These are phyloP conservation scores for Galleria mellonella DNA, from an alignment of 1,140 invertebrate genomes.

Conservation along the genomic window DNA sequence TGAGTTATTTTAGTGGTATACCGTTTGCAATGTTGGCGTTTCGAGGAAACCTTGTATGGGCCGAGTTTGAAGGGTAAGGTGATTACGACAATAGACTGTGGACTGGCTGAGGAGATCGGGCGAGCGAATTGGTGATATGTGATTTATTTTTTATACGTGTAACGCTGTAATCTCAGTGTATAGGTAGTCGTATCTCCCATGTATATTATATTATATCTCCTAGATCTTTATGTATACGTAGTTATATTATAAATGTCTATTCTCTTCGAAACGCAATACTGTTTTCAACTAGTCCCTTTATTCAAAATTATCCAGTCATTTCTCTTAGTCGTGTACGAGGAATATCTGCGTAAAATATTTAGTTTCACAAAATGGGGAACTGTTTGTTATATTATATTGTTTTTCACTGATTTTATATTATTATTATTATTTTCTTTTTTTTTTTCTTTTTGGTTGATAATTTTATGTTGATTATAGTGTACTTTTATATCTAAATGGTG, in stretches of 20 bases:
- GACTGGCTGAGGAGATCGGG: constrained; percentile 4
- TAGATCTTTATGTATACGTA: constrained; percentile 44
- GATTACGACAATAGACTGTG: constrained; percentile 21
- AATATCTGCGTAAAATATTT: not conserved
- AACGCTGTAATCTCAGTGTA: constrained; percentile 55
- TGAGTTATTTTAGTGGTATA: constrained; percentile 44
- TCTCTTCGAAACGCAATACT: constrained; percentile 49
- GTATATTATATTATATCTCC: constrained; percentile 38
- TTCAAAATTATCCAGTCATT: constrained; percentile 53
- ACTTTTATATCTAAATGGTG: constrained; percentile 65
- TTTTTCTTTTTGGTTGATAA: constrained; percentile 63
- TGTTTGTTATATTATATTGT: constrained; percentile 58
- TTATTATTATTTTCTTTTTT: too few species aligned
- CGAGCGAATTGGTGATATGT: constrained; percentile 42
- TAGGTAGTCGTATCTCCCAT: constrained; percentile 44
- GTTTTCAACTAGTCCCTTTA: constrained; percentile 55
- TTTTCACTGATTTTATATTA: constrained; percentile 41
- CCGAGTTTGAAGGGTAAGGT: constrained; percentile 22
- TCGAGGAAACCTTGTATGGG: constrained; percentile 19
- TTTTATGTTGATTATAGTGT: constrained; percentile 61
- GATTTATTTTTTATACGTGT: constrained; percentile 63
- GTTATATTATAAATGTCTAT: constrained; percentile 37
- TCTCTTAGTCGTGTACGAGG: constrained; percentile 18
- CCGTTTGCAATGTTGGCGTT: constrained; percentile 27
- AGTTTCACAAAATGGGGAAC: constrained; percentile 12